phyloP scores from a whole-genome alignment of 2,797 vertebrate genomes.

The Protosalanx chinensis region DNA sequence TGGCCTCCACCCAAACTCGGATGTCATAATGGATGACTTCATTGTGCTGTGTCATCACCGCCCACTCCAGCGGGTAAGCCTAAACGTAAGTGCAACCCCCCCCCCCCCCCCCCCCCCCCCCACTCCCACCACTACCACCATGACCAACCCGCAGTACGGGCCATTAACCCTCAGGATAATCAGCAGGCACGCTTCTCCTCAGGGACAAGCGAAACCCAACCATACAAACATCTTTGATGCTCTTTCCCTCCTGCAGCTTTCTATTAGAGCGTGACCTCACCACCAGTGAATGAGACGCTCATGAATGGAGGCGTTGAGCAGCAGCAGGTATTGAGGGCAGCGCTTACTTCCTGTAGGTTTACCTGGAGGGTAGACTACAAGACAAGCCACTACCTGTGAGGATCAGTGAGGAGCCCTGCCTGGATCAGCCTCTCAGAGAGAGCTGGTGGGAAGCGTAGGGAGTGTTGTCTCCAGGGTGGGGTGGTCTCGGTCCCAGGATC shows the following conservation, averaged over 20 bases:
- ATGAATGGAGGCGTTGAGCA: too few relatives aligned
- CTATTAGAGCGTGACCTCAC: neutral
- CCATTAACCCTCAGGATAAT: slow-evolving; percentile 51
- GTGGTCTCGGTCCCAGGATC: too few relatives aligned
- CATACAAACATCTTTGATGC: neutral
- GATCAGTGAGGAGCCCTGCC: too few relatives aligned
- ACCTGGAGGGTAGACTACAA: too few relatives aligned
- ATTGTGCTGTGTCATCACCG: slow-evolving; percentile 59
- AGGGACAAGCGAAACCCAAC: neutral
- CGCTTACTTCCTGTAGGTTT: too few relatives aligned
- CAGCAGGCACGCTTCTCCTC: slow-evolving; percentile 37
- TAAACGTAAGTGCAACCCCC: slow-evolving; percentile 8
- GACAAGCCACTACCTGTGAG: too few relatives aligned
- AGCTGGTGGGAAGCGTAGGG: too few relatives aligned
- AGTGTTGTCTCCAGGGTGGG: too few relatives aligned
- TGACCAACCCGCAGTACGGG: slow-evolving; percentile 29
- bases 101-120: slow-evolving; percentile 14
- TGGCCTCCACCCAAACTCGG: slow-evolving; percentile 55
- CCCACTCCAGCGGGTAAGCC: slow-evolving; percentile 22
- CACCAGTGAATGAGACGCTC: too few relatives aligned
- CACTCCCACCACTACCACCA: neutral
- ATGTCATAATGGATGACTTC: slow-evolving; percentile 62
- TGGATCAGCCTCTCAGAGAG: too few relatives aligned
- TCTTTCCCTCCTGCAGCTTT: neutral
- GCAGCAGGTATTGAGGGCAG: too few relatives aligned